Evolutionary conservation across 2,113 vertebrate species (phyloP).

Genomic region (Progne subis): DNA sequence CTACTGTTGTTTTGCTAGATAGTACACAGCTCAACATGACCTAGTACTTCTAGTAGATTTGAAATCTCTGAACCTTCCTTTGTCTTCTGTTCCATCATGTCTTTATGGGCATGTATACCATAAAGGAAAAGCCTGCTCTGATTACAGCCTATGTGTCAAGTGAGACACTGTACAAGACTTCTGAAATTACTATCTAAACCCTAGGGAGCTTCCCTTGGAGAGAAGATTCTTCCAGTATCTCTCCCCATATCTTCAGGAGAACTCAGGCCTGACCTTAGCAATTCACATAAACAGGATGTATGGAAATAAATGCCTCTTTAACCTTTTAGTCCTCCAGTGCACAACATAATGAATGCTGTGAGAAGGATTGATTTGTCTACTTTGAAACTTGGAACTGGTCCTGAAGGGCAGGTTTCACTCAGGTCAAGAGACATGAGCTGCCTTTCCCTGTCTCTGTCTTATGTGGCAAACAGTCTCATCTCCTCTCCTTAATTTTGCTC

Average conservation of each 20-base stretch:
- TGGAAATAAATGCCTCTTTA: not conserved
- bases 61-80: not conserved
- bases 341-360: not conserved
- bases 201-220: not conserved
- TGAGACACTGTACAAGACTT: not conserved
- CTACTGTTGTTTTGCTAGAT: not conserved
- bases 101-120: not conserved
- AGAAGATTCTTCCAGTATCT: not conserved
- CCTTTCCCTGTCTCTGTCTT: not conserved
- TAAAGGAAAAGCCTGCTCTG: not conserved
- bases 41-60: not conserved
- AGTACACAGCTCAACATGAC: fast-evolving
- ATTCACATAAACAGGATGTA: not conserved
- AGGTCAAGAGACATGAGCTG: not conserved
- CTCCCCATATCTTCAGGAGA: not conserved
- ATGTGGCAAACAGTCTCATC: not conserved
- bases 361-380: not conserved
- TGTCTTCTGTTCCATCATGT: not conserved
- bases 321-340: not conserved
- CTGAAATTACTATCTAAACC: not conserved
- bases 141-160: not conserved
- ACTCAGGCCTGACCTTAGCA: not conserved
- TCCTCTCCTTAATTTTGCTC: not conserved
- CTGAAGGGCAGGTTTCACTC: not conserved
- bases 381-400: not conserved